Evolutionary conservation across 2,888 invertebrate genomes (phyloP).

Genomic region (Drosophila greeni): DNA sequence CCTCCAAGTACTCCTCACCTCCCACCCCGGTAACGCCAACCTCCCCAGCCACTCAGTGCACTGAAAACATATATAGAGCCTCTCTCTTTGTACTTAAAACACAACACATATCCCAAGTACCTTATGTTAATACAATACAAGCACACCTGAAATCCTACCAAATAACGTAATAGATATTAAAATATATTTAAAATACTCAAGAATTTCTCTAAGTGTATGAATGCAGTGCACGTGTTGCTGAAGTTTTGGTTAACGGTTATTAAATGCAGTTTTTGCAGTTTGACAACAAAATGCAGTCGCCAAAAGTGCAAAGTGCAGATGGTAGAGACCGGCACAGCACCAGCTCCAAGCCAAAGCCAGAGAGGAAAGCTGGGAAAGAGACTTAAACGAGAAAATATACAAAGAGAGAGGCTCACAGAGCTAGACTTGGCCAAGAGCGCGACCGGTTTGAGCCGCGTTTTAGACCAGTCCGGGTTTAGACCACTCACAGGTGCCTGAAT

Average conservation of each 20-base stretch:
- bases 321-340: conserved; percentile 32
- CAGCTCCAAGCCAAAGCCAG: not conserved
- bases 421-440: conserved; percentile 8
- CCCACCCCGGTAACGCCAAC: conserved; percentile 11
- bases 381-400: not conserved
- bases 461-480: conserved; percentile 56
- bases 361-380: conserved; percentile 20
- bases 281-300: conserved; percentile 54
- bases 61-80: not conserved
- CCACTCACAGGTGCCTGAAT: conserved; percentile 59
- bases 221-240: conserved; percentile 63
- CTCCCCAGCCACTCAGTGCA: not conserved
- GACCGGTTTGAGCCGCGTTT: conserved; percentile 45
- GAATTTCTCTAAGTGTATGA: not conserved
- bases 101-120: not conserved
- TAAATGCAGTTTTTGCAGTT: conserved; percentile 71
- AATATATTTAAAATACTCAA: not conserved
- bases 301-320: conserved; percentile 69
- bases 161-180: too few relatives aligned
- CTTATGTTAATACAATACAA: not conserved
- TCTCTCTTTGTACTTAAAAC: not conserved
- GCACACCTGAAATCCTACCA: accelerated
- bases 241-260: conserved; percentile 72
- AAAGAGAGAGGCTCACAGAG: not conserved
- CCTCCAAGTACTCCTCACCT: conserved; percentile 28